A percentile compares a stretch with the other conserved stretches of the same genome.
phyloP scores from a whole-genome alignment of 2,888 invertebrate species.

The Tetranychus truncatus region DNA sequence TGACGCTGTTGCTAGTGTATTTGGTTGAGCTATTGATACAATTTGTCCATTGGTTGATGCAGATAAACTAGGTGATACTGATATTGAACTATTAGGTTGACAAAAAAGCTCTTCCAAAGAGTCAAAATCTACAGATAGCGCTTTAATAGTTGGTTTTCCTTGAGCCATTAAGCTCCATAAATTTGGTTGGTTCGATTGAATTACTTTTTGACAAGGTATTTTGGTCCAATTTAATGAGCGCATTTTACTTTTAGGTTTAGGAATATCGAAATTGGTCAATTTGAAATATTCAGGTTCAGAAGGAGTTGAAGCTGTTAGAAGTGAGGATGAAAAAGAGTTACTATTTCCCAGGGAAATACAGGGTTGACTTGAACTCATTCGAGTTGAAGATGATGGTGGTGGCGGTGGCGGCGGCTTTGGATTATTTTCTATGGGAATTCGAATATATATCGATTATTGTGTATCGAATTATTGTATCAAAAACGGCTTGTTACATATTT shows the following conservation, averaged over 20 bases:
- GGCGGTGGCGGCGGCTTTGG: conserved; percentile 28
- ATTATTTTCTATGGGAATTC: no score
- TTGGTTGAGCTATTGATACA: conserved; percentile 3
- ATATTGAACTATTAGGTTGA: conserved; percentile 38
- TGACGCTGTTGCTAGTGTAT: background rate
- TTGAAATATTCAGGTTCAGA: conserved; percentile 14
- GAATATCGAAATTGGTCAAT: conserved; percentile 25
- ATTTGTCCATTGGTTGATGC: conserved; percentile 30
- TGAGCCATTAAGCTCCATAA: conserved; percentile 13
- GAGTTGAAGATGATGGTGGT: conserved; percentile 27
- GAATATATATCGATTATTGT: no score
- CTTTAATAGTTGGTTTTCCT: background rate
- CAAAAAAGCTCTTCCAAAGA: conserved; percentile 88
- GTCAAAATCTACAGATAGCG: conserved; percentile 65
- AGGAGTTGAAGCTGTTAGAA: background rate
- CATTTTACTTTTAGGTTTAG: conserved; percentile 77
- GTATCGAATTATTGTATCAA: no score
- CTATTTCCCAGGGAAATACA: background rate
- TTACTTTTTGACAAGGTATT: conserved; percentile 68
- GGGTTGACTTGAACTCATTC: background rate
- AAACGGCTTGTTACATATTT: no score
- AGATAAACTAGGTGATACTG: conserved; percentile 36
- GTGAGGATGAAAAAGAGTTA: background rate
- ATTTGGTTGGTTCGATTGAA: conserved; percentile 30
- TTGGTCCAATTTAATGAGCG: conserved; percentile 96